phyloP scores from a whole-genome alignment of 2,113 vertebrate genomes.

The Globicephala melas region DNA sequence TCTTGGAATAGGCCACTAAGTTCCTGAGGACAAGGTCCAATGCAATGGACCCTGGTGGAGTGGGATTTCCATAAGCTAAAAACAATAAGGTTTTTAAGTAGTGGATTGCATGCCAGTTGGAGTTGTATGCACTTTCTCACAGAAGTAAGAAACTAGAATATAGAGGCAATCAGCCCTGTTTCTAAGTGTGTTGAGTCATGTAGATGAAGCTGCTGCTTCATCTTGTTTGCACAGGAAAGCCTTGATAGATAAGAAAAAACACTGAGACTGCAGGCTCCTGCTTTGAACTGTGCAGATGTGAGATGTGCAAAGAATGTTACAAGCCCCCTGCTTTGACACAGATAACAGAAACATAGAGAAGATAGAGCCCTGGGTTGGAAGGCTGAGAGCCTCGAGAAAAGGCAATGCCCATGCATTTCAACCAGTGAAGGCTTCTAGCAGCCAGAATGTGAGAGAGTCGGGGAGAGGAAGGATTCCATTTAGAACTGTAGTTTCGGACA shows the following conservation, averaged over 20 bases:
- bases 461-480: background rate
- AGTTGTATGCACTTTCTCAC: background rate
- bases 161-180: background rate
- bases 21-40: background rate
- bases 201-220: background rate
- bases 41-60: background rate
- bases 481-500: background rate
- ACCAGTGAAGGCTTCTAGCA: slow-evolving; percentile 15
- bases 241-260: slow-evolving; percentile 66
- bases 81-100: background rate
- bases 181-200: background rate
- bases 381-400: slow-evolving; percentile 28
- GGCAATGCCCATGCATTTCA: slow-evolving; percentile 29
- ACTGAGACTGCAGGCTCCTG: slow-evolving; percentile 52
- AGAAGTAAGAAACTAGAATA: background rate
- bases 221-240: slow-evolving; percentile 58
- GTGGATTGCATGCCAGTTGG: background rate
- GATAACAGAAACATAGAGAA: slow-evolving; percentile 72
- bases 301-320: slow-evolving; percentile 72
- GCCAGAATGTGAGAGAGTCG: background rate
- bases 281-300: slow-evolving; percentile 68
- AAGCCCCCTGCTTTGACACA: slow-evolving; percentile 68
- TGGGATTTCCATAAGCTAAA: background rate
- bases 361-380: slow-evolving; percentile 45
- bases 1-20: background rate